phyloP scores from a whole-genome alignment of 2,113 vertebrate genomes.

The Cygnus atratus region DNA sequence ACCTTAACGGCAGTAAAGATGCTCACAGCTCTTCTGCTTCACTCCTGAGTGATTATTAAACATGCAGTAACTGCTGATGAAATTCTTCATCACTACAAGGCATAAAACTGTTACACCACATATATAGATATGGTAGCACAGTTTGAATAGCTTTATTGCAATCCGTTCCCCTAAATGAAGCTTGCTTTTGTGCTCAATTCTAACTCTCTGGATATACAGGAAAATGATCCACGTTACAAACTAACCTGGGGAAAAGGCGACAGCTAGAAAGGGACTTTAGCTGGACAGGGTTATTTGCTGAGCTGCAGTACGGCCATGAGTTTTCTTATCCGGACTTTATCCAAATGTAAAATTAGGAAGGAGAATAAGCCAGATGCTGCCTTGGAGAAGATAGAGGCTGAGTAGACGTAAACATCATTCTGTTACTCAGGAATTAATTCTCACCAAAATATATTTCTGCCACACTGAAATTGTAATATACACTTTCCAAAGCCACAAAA shows the following conservation, averaged over 20 bases:
- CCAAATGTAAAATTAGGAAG: background rate
- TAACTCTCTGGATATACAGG: background rate
- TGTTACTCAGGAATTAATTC: slow-evolving; percentile 59
- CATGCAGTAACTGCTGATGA: background rate
- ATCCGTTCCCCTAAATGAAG: no score
- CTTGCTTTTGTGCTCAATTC: no score
- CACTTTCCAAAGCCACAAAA: slow-evolving; percentile 47
- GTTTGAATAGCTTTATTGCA: no score
- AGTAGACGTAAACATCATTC: slow-evolving; percentile 45
- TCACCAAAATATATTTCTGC: slow-evolving; percentile 66
- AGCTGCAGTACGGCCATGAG: background rate
- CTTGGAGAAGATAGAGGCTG: background rate
- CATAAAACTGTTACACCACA: no score
- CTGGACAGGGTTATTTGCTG: background rate
- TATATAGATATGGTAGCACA: no score
- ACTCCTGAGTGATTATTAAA: background rate
- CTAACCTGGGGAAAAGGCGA: background rate
- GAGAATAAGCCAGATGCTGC: slow-evolving; percentile 19
- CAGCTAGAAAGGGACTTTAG: background rate
- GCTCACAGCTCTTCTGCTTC: background rate
- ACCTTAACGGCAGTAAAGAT: background rate
- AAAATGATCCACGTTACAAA: background rate
- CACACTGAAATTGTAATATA: slow-evolving; percentile 52
- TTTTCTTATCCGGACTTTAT: background rate
- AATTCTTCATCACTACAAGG: no score